Conservation (phyloP, 2,888 invertebrate species). For the Caenorhabditis sp. region DNA sequence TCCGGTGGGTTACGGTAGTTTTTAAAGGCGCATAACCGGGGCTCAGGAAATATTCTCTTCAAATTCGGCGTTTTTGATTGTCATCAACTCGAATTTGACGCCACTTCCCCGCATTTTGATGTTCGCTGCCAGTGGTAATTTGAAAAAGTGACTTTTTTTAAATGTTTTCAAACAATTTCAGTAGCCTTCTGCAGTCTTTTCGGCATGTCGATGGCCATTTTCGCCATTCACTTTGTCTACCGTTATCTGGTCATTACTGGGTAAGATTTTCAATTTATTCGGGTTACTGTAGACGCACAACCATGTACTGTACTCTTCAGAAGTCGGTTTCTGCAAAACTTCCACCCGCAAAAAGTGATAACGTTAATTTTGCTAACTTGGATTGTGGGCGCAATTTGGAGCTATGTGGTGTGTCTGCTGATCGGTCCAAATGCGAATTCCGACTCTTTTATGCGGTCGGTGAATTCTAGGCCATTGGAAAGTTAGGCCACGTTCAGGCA, state of each 20-base stretch:
- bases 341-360: too few relatives aligned
- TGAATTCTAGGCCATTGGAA: too few relatives aligned
- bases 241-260: conserved; percentile 17
- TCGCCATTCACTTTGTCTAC: conserved; percentile 32
- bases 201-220: conserved; percentile 39
- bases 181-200: conserved; percentile 22
- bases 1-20: neutral
- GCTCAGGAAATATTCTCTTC: conserved; percentile 3
- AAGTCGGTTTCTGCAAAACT: neutral
- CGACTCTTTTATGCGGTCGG: neutral
- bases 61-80: conserved; percentile 6
- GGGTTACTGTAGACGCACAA: too few relatives aligned
- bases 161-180: neutral
- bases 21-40: neutral
- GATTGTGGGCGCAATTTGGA: too few relatives aligned
- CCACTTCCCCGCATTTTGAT: too few relatives aligned
- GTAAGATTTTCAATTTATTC: too few relatives aligned
- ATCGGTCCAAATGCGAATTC: too few relatives aligned
- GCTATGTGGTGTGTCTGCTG: too few relatives aligned
- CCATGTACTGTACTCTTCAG: neutral
- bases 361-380: too few relatives aligned
- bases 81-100: neutral
- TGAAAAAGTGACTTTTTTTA: neutral
- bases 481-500: too few relatives aligned
- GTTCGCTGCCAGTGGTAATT: too few relatives aligned